Evolutionary conservation across 2,888 invertebrate species (phyloP).

Genomic region (Hydrotaea cyrtoneurina): DNA sequence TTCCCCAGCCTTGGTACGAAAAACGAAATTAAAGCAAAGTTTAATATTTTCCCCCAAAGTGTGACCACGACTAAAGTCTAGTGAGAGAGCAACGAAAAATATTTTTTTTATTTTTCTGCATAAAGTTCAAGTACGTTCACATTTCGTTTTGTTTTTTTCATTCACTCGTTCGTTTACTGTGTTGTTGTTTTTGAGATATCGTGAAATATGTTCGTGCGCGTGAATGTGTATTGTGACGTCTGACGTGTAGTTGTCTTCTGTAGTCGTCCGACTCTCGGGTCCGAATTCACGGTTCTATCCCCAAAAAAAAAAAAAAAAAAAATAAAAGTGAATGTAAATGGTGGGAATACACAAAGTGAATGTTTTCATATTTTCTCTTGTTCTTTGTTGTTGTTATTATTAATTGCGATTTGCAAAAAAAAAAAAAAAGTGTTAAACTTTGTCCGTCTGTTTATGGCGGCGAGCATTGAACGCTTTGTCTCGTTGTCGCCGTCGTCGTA

Average conservation of each 20-base stretch:
- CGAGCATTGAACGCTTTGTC: neutral
- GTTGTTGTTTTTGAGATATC: neutral
- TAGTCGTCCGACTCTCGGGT: neutral
- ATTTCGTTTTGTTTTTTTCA: slow-evolving; percentile 23
- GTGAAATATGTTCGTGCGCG: neutral
- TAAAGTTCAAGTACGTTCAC: slow-evolving; percentile 64
- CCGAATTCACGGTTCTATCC: neutral
- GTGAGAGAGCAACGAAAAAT: slow-evolving; percentile 21
- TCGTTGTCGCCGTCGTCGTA: neutral
- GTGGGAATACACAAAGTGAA: slow-evolving; percentile 14
- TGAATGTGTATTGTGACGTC: slow-evolving; percentile 7
- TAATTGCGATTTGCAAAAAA: neutral
- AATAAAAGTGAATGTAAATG: slow-evolving; percentile 4
- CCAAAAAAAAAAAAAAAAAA: neutral
- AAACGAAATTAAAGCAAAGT: neutral
- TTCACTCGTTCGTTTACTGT: slow-evolving; percentile 18
- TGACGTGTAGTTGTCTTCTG: slow-evolving; percentile 1
- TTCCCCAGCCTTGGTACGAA: no score
- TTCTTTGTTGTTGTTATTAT: neutral
- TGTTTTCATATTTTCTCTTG: neutral
- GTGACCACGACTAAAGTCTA: neutral
- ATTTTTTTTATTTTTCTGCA: slow-evolving; percentile 45
- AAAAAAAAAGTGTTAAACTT: neutral
- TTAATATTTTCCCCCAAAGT: neutral
- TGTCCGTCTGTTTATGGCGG: neutral